These are phyloP conservation scores for Lymantria monacha DNA, from an alignment of 2,888 invertebrate species.

Conservation along the genomic window DNA sequence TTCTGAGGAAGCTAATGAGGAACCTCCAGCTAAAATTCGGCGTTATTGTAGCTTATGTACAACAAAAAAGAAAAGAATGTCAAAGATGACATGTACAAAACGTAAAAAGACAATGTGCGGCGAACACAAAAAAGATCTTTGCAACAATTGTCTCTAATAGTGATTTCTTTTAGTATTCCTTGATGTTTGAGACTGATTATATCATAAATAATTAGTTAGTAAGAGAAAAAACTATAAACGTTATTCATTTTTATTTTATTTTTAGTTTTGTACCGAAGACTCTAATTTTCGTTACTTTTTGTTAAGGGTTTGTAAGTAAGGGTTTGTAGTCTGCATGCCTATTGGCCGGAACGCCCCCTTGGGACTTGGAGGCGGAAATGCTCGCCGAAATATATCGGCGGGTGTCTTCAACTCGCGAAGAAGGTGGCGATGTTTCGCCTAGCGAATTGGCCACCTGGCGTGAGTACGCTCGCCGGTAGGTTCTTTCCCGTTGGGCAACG, in stretches of 20 bases:
- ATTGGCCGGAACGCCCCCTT: too few species aligned
- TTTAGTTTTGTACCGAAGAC: not conserved
- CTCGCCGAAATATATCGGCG: too few species aligned
- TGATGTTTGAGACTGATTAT: not conserved
- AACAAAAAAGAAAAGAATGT: slow-evolving; percentile 4
- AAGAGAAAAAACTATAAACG: not conserved
- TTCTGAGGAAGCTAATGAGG: slow-evolving; percentile 9
- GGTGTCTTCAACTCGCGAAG: too few species aligned
- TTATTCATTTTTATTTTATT: not conserved
- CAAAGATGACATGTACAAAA: slow-evolving; percentile 13
- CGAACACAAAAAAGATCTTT: not conserved
- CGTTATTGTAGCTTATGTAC: slow-evolving; percentile 10
- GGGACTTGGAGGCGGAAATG: too few species aligned
- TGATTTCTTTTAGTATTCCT: not conserved
- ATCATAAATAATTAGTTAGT: not conserved
- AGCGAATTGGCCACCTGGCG: too few species aligned
- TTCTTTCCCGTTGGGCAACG: too few species aligned
- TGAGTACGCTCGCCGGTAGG: too few species aligned
- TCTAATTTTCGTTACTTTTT: not conserved
- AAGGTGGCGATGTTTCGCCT: too few species aligned
- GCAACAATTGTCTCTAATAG: not conserved
- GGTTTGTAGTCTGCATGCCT: not conserved
- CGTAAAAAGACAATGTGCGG: not conserved
- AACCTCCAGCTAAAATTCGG: slow-evolving; percentile 9
- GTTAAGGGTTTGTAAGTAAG: not conserved